Evolutionary conservation across 2,888 invertebrate genomes (phyloP), one percentile per base, ranked within the genome.

Genomic region (Aspidiotus destructor): DNA sequence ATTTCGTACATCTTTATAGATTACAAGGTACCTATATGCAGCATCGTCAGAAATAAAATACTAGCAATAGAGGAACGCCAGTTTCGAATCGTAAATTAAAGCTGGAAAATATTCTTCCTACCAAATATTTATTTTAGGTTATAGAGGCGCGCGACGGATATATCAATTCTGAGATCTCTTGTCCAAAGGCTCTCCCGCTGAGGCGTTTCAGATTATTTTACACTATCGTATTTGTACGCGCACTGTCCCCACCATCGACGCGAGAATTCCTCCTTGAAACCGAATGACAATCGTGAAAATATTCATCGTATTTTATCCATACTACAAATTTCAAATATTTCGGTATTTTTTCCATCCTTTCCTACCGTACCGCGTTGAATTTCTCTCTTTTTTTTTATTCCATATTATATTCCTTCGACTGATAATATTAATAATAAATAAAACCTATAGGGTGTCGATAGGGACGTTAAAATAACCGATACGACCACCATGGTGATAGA

Each of bases 171-270:
- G 57, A 65, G 64, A 65, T 65, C 64, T 28, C 28, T 65, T 65
- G 64, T 65, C 64, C 64, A 65, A 65, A 65, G 41, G 64, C 42
- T 65, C 64, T 54, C 64, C 64, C 57, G 64, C 64, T 65, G 64
- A 65, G 64, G 64, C 55, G 64, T 57, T 65, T 65, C 64, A 65
- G 64, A 57, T 65, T 65, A 65, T 65, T 65, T 65, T 65, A 65
- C 64, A 65, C 64, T 65, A 65, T 65, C 48, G 48, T 48, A n/a
- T n/a, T n/a, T 48, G 48, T n/a, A 16, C 64, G 41, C 17, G 57
- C 42, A 28, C 28, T 28, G 28, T 28, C 64, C 64, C 55, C 57
- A 65, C 64, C 64, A 42, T 55, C 28, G 11, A 16, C 15, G 41
- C 17, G 53, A 41, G 17, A 57, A 54, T 42, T 65, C 55, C 55